A percentile compares a stretch with the other conserved stretches of the same genome.
phyloP scores from a whole-genome alignment of 2,888 invertebrate species.

The Teinopalpus imperialis region DNA sequence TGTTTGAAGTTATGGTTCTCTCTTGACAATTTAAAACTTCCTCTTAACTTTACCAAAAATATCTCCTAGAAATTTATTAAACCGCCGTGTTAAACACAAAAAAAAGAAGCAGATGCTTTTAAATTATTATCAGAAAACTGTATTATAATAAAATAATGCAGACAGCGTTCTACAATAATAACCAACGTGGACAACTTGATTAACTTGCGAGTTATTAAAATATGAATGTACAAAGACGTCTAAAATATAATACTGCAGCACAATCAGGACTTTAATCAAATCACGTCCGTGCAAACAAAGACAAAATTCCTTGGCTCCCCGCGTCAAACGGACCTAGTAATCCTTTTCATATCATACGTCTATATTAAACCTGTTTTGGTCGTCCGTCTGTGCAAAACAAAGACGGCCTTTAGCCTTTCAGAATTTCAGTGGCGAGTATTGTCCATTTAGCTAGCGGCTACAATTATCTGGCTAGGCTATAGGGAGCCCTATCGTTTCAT shows the following conservation, averaged over 20 bases:
- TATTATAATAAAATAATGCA: conserved; percentile 14
- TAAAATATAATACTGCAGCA: conserved; percentile 21
- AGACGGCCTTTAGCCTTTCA: conserved; percentile 41
- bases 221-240: conserved; percentile 27
- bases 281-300: conserved; percentile 39
- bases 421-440: conserved; percentile 38
- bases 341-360: conserved; percentile 30
- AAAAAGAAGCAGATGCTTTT: too few relatives aligned
- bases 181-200: conserved; percentile 17
- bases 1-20: conserved; percentile 1
- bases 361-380: conserved; percentile 34
- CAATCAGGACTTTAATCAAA: conserved; percentile 37
- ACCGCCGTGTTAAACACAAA: too few relatives aligned
- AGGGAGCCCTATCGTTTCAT: conserved; percentile 36
- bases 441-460: conserved; percentile 47
- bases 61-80: too few relatives aligned
- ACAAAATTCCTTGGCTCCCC: conserved; percentile 35
- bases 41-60: too few relatives aligned
- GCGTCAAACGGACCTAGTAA: conserved; percentile 30
- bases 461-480: conserved; percentile 37
- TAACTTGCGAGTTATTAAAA: conserved; percentile 23
- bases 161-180: conserved; percentile 15
- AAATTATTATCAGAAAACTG: too few relatives aligned
- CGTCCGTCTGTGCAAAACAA: conserved; percentile 37
- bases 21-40: too few relatives aligned